phyloP scores from a whole-genome alignment of 53 echinoderm and acorn worm genomes.

The Actinopyga echinites region DNA sequence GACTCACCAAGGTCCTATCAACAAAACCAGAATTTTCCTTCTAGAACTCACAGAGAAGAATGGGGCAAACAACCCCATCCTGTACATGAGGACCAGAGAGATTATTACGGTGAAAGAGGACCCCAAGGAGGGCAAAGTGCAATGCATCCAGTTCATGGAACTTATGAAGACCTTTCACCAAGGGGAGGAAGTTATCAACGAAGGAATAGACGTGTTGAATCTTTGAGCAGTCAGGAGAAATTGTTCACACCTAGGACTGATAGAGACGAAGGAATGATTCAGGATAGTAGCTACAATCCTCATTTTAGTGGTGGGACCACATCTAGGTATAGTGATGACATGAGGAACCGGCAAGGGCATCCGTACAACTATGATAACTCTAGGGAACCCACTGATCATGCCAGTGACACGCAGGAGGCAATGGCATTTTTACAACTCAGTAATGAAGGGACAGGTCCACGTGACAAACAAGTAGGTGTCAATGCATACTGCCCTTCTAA shows the following conservation, averaged over 20 bases:
- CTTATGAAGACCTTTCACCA: not conserved
- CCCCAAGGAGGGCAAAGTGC: not conserved
- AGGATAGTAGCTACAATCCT: not conserved
- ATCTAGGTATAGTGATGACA: too few species aligned
- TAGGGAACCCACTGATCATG: not conserved
- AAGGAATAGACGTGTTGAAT: not conserved
- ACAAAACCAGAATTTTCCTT: not conserved
- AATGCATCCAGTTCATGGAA: not conserved
- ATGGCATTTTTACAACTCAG: constrained; percentile 32
- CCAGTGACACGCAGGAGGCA: not conserved
- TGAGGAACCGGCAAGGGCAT: too few species aligned
- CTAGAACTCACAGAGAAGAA: constrained; percentile 13
- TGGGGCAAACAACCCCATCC: not conserved
- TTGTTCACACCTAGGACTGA: not conserved
- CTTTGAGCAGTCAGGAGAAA: not conserved
- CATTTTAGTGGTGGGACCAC: not conserved
- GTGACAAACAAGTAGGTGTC: too few species aligned
- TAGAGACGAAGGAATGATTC: not conserved
- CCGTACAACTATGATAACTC: too few species aligned
- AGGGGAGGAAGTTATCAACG: not conserved
- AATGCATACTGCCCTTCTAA: too few species aligned
- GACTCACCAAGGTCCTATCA: not conserved
- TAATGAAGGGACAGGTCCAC: not conserved
- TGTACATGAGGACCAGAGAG: not conserved
- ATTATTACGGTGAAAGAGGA: not conserved